Evolutionary conservation across 2,797 vertebrate species (phyloP).

Genomic region (Myotis pilosus): DNA sequence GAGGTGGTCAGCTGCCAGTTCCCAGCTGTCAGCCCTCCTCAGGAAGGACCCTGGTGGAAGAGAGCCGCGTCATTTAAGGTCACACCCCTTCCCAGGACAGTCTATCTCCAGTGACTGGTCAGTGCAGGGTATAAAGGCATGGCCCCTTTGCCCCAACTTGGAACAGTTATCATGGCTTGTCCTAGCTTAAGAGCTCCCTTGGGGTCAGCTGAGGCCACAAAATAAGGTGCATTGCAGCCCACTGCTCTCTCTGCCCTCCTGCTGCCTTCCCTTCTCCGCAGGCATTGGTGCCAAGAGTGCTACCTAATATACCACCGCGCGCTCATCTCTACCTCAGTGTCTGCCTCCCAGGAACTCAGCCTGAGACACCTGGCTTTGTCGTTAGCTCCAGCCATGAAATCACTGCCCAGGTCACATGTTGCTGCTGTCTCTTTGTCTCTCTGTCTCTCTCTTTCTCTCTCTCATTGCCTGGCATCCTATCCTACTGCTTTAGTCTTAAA

Average conservation of each 20-base stretch:
- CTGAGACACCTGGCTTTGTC: neutral
- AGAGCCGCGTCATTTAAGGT: neutral
- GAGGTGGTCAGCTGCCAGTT: neutral
- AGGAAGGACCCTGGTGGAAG: neutral
- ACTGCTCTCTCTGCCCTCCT: neutral
- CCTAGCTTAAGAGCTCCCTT: neutral
- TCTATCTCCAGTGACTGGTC: too few relatives aligned
- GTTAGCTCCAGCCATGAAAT: neutral
- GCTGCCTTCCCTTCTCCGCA: neutral
- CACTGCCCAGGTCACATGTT: neutral
- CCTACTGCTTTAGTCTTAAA: neutral
- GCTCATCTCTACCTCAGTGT: neutral
- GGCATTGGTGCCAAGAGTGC: neutral
- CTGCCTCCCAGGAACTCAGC: neutral
- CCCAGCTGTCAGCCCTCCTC: neutral
- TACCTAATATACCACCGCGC: fast-evolving
- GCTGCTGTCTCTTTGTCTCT: neutral
- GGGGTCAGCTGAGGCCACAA: neutral
- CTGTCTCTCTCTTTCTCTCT: neutral
- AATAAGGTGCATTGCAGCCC: neutral
- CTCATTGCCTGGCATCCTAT: neutral
- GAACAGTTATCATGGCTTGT: neutral
- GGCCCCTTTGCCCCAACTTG: neutral
- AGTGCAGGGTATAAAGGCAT: neutral
- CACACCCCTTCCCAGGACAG: neutral